These are phyloP conservation scores for Hippocampus comes DNA, from an alignment of 2,113 vertebrate species.

Conservation along the genomic window DNA sequence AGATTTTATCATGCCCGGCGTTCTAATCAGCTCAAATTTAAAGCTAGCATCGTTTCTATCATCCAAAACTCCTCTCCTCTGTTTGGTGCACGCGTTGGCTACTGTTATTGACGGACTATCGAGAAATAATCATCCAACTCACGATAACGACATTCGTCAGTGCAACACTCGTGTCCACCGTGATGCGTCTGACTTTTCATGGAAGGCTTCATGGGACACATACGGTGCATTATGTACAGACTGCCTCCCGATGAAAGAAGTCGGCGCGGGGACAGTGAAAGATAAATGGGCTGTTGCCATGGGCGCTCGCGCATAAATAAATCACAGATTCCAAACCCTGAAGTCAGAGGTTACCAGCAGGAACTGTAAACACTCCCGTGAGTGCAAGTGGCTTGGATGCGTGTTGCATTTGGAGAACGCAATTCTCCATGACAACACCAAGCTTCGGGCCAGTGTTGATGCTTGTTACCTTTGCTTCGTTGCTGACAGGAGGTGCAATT, in stretches of 20 bases:
- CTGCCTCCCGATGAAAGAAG: conserved; percentile 12
- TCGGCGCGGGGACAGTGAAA: conserved; percentile 7
- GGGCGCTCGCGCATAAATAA: conserved; percentile 20
- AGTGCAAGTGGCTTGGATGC: conserved; percentile 1
- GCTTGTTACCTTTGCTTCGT: no score
- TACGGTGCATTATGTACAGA: no score
- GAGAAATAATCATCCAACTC: background rate
- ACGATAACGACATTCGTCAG: no score
- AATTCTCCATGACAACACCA: conserved; percentile 2
- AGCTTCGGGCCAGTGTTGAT: background rate
- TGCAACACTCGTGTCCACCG: background rate
- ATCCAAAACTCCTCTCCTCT: background rate
- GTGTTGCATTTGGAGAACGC: background rate
- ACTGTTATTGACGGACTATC: background rate
- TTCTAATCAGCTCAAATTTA: background rate
- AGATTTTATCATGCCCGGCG: background rate
- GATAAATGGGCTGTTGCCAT: conserved; percentile 13
- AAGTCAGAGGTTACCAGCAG: conserved; percentile 28
- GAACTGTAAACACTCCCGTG: conserved; percentile 21
- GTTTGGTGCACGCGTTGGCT: background rate
- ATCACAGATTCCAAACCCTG: conserved; percentile 13
- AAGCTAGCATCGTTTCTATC: background rate
- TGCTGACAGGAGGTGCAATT: no score
- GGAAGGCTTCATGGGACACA: background rate
- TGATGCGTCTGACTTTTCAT: background rate